These are phyloP conservation scores for Phylloscopus trochilus DNA, from an alignment of 2,113 vertebrate genomes.

Conservation along the genomic window DNA sequence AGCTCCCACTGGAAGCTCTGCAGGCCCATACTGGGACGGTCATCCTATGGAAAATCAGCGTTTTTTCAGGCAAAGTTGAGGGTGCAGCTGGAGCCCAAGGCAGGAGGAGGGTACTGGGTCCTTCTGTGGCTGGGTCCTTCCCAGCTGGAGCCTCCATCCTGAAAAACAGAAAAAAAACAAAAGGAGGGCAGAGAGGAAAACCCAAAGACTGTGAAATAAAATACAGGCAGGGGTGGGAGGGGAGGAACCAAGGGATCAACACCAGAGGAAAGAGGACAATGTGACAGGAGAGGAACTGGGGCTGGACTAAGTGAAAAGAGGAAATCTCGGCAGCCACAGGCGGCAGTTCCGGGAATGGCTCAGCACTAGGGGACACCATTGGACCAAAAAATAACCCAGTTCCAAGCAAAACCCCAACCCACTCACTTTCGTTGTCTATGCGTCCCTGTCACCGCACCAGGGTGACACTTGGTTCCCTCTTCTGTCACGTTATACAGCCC, in stretches of 20 bases:
- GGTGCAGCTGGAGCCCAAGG: background rate
- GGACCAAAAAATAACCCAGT: background rate
- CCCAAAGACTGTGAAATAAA: background rate
- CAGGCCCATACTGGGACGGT: background rate
- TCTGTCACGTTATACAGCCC: accelerated
- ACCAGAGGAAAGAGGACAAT: accelerated
- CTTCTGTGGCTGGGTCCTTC: background rate
- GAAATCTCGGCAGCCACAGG: background rate
- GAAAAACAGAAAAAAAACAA: background rate
- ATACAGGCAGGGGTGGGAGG: accelerated
- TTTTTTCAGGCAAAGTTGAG: accelerated
- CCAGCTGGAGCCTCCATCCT: background rate
- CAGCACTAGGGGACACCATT: slow-evolving; percentile 35
- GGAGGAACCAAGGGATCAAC: background rate
- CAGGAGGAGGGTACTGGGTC: background rate
- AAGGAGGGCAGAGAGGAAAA: background rate
- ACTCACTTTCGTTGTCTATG: accelerated
- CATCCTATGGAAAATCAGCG: background rate
- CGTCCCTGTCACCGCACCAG: accelerated
- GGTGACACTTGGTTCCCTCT: accelerated
- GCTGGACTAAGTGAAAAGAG: accelerated
- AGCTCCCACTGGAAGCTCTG: background rate
- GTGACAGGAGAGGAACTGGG: background rate
- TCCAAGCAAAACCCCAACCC: background rate
- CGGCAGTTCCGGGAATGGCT: background rate